Percentiles rank a stretch among this genome's conserved stretches.
These are phyloP conservation scores for Eucera pruinosa DNA, from an alignment of 2,888 invertebrate species.

Conservation along the genomic window DNA sequence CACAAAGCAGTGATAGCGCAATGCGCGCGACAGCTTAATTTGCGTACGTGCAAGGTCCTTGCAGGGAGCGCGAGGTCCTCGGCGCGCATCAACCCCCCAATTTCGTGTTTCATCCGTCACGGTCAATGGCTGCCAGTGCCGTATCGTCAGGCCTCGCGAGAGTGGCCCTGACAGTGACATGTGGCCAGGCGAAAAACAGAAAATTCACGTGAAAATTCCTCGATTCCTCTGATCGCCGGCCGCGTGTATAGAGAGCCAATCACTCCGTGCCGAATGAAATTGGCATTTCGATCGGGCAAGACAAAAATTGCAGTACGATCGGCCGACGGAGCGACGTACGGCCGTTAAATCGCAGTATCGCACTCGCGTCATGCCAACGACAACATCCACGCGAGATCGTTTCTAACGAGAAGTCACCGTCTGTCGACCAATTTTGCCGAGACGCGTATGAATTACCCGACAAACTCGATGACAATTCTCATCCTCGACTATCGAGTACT, in stretches of 20 bases:
- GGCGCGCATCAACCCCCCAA: conserved; percentile 59
- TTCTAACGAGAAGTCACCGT: conserved; percentile 7
- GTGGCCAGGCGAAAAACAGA: conserved; percentile 57
- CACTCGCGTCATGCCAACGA: not conserved
- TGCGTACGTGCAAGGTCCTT: conserved; percentile 27
- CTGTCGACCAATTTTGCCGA: conserved; percentile 26
- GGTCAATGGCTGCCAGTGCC: conserved; percentile 61
- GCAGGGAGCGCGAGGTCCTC: conserved; percentile 31
- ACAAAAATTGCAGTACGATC: conserved; percentile 66
- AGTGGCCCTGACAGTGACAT: conserved; percentile 69
- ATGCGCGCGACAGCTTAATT: conserved; percentile 36
- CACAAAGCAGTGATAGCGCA: not conserved
- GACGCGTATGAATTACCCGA: conserved; percentile 29
- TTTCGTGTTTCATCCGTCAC: conserved; percentile 69
- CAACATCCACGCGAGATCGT: conserved; percentile 25
- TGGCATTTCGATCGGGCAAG: conserved; percentile 70
- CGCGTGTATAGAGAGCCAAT: conserved; percentile 54
- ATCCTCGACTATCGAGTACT: not conserved
- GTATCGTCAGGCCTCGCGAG: conserved; percentile 52
- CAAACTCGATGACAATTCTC: conserved; percentile 3
- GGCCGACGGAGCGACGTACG: conserved; percentile 17
- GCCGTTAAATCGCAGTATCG: conserved; percentile 46
- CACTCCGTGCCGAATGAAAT: conserved; percentile 66
- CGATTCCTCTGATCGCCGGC: conserved; percentile 39
- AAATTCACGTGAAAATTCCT: conserved; percentile 65